These are phyloP conservation scores for Micronycteris hirsuta DNA, from an alignment of 2,113 vertebrate species.

Conservation along the genomic window DNA sequence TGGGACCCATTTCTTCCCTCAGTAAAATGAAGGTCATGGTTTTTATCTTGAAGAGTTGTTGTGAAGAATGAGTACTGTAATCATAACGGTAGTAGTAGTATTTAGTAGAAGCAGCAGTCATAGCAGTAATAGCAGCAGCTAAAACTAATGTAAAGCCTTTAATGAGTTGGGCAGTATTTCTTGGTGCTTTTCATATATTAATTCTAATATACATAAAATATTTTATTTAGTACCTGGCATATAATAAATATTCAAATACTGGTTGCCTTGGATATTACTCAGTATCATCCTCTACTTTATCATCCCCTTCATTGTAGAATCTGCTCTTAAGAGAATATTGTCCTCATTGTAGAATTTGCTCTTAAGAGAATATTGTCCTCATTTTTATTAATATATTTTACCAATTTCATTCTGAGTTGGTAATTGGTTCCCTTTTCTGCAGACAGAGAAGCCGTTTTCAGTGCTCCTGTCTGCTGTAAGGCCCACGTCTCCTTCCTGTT, in stretches of 20 bases:
- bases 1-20: not conserved
- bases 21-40: not conserved
- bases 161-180: not conserved
- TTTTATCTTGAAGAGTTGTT: constrained; percentile 17
- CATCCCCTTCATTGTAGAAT: not conserved
- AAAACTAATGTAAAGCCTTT: not conserved
- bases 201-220: not conserved
- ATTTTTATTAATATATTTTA: not conserved
- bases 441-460: not conserved
- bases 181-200: not conserved
- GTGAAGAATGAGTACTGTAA: not conserved
- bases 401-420: not conserved
- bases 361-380: not conserved
- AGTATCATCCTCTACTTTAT: not conserved
- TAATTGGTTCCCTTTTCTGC: not conserved
- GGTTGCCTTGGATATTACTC: not conserved
- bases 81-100: not conserved
- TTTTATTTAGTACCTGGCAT: not conserved
- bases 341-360: not conserved
- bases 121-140: not conserved
- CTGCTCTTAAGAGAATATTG: not conserved
- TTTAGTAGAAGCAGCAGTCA: not conserved
- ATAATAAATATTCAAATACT: not conserved
- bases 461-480: not conserved
- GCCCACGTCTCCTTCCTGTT: not conserved